Evolutionary conservation across 2,113 vertebrate genomes (phyloP), one percentile per base, ranked within the genome.

Genomic region (Danionella cerebrum): DNA sequence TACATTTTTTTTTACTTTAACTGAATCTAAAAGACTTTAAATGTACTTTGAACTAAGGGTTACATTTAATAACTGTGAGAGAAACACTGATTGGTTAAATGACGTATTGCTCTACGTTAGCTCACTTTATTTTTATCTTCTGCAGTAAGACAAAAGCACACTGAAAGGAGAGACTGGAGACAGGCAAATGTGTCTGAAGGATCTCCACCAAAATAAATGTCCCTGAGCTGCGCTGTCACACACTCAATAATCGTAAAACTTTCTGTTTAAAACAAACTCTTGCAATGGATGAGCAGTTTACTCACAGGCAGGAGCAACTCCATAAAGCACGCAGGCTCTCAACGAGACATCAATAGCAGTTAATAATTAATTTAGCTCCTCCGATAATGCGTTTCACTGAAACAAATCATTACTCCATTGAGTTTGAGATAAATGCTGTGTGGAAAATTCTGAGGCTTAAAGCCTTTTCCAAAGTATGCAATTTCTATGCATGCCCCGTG

Each of bases 301-400:
- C 60, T 69, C 58, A 76, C 75, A 81, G 81, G 80, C 76, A 75
- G 72, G 71, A 76, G 27, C 70, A 76, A 77, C 81, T 81, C 73
- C 69, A 82, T 83, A 85, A 80, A 78, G 79, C 77, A n/a, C n/a
- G n/a, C n/a, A 51, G 75, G 67, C 78, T 82, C 82, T 84, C 74
- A 22, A 70, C 60, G 62, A 82, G 76, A 82, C 76, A 70, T 82
- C 84, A 35, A 84, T 84, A 80, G 64, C 72, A 71, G 70, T 87
- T 83, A 88, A 89, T 87, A 86, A 86, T 89, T 86, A 84, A 88
- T 89, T 79, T 63, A 67, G 50, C 80, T 74, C 80, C 76, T 80
- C 84, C 67, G 81, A 86, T 79, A 86, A 82, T 74, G 81, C 79
- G 71, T 52, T 73, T 69, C 76, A 69, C 80, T 79, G 82, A 79